Base-by-base conservation (phyloP, 1,140 invertebrate species). In the Calephelis nemesis region DNA sequence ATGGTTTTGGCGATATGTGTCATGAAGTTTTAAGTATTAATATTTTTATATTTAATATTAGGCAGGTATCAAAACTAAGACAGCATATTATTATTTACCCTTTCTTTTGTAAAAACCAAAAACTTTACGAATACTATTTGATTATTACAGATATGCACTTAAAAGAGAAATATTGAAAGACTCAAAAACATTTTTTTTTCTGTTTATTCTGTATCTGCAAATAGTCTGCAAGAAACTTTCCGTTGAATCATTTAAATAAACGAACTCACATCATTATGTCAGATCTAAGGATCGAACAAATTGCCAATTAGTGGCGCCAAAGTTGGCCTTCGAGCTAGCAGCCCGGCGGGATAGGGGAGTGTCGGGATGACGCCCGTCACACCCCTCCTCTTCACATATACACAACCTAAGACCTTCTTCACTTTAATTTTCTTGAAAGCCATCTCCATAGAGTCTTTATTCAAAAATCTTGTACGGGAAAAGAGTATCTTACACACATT, bases 191-290 rank as follows among this genome's bases (percentile, higher is more conserved):
- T 19, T 19, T 60, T 49, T 12, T 49, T 40, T 39, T 40, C 39
- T 12, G 19, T 12, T 60, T n/a, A 39, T 30, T 58, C 54, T 39
- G 54, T n/a, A 12, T 60, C 7, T 39, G 42, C 52, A 58, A 47
- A 60, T 15, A 60, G 47, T 42, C 30, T 67, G 47, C 65, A 67
- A 67, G 65, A 58, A 67, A 84, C 77, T 91, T 89, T 89, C 82
- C 81, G 84, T 87, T 81, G 81, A 91, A 91, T 91, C 88, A 91
- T 91, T 91, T 90, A 88, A 91, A 91, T 91, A 90, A 91, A 91
- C 86, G 87, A 91, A 90, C 86, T 89, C 82, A 74, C 87, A 88
- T 91, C 88, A 89, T 91, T 91, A 91, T 87, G 85, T 88, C 84
- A 84, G 88, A 88, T 88, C 82, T 91, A 85, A 88, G 83, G 88